A percentile compares a stretch with the other conserved stretches of the same genome.
Evolutionary conservation across 2,797 vertebrate genomes (phyloP).

Genomic region (Steatocranus sp.): DNA sequence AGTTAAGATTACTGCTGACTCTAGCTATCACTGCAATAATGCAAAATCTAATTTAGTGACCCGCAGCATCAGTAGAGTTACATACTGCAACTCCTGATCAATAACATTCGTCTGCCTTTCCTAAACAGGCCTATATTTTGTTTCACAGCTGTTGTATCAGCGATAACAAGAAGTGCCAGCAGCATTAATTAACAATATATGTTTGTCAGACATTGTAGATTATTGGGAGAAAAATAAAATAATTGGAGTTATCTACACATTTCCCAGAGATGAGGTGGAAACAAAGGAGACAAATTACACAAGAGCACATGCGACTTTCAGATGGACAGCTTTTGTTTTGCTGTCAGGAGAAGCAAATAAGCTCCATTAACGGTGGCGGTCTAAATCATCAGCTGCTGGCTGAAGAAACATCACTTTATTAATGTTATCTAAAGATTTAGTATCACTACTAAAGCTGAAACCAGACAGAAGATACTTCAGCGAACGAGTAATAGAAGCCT

Average conservation of each 20-base stretch:
- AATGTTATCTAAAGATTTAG: neutral
- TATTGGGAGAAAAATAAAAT: neutral
- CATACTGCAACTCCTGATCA: neutral
- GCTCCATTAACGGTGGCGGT: neutral
- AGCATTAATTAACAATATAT: neutral
- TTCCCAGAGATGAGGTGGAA: neutral
- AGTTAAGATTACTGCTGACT: neutral
- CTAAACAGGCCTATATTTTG: neutral
- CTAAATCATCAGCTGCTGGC: neutral
- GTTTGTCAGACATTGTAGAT: neutral
- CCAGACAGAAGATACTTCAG: neutral
- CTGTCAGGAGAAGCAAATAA: neutral
- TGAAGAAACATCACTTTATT: neutral
- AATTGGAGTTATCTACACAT: neutral
- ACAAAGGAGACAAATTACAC: neutral
- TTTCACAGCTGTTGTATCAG: rapidly evolving
- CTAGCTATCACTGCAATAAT: neutral
- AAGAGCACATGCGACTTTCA: neutral
- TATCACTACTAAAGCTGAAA: neutral
- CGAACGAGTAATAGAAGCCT: neutral
- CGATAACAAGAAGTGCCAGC: rapidly evolving
- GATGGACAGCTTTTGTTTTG: neutral
- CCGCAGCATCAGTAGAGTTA: neutral
- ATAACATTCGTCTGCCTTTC: neutral
- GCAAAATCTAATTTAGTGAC: neutral